These are phyloP conservation scores for Antedon mediterranea DNA, from an alignment of 53 echinoderm and acorn worm genomes.

Conservation along the genomic window DNA sequence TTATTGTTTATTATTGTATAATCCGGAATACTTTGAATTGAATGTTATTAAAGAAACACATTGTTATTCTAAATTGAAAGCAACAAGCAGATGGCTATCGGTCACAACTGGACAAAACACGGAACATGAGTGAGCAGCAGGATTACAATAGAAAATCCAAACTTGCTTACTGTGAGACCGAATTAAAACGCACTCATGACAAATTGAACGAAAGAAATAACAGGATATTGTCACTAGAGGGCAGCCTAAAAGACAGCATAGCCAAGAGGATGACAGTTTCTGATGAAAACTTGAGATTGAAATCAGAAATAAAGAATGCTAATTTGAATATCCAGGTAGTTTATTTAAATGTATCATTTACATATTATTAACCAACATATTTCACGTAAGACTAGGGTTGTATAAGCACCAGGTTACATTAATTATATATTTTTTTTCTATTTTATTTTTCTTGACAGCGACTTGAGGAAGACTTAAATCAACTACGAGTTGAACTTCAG, in stretches of 20 bases:
- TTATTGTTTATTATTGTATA: too few relatives aligned
- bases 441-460: slow-evolving; percentile 17
- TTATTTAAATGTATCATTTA: too few relatives aligned
- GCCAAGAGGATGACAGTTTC: slow-evolving; percentile 12
- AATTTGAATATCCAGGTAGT: slow-evolving; percentile 38
- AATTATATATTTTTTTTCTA: too few relatives aligned
- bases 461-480: slow-evolving; percentile 31
- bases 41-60: too few relatives aligned
- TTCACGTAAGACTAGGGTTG: not conserved
- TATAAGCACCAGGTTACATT: too few relatives aligned
- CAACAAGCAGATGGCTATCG: slow-evolving; percentile 52
- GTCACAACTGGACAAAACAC: slow-evolving; percentile 49
- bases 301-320: slow-evolving; percentile 17
- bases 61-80: too few relatives aligned
- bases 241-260: slow-evolving; percentile 27
- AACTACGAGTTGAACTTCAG: slow-evolving; percentile 34
- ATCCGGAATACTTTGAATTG: too few relatives aligned
- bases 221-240: slow-evolving; percentile 44
- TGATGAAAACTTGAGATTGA: slow-evolving; percentile 22
- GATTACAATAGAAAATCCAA: slow-evolving; percentile 50
- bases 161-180: slow-evolving; percentile 53
- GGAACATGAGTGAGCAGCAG: slow-evolving; percentile 58
- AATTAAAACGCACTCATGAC: slow-evolving; percentile 69
- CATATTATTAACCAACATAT: not conserved
- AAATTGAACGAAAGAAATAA: slow-evolving; percentile 57